Base-by-base conservation (phyloP, 2,113 vertebrate genomes). In the Bos indicus region DNA sequence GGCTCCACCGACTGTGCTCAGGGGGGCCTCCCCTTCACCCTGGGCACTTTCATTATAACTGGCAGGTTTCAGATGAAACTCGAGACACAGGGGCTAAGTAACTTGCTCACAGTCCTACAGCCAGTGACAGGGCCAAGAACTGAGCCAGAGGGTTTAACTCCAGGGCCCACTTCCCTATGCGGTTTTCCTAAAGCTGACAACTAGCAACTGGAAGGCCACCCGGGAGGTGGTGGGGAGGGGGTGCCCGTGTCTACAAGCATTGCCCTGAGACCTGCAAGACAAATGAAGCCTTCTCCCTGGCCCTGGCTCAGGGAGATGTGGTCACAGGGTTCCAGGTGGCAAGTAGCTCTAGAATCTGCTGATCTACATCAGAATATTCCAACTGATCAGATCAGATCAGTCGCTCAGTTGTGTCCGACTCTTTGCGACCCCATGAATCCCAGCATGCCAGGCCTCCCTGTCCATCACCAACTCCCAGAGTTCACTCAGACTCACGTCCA, bases 141-240 rank as follows among this genome's bases (percentile, higher is more conserved):
- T 36, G 23, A 36, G 26, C 25, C 25, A 16, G 36, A 5, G 6
- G 43, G 23, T 8, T 40, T 28, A 21, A 3, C n/a, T 48, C 56
- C 19, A n/a, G 7, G 25, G 40, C 19, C 23, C 59, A 48, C 26
- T 6, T 23, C 62, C 36, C 36, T 25, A 0, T 0, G 0, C 19
- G 21, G 60, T 36, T 77, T 83, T 33, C 59, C 21, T 2, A 91
- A n/a, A 33, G 46, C 77, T 26, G 57, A 14, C 12, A 33, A 10
- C 36, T 11, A 33, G 71, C 28, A 8, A 54, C 1, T 26, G 17
- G 43, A 21, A 13, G 57, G 36, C 4, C 2, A 2, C 87, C 60
- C 3, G 10, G 26, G 8, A 51, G 9, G 0, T 30, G 46, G 81
- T 93, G 30, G 51, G 11, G 36, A 15, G 64, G 43, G 15, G 17